These are phyloP conservation scores for Sinhomidia bicolor DNA, from an alignment of 2,888 invertebrate genomes.

Conservation along the genomic window DNA sequence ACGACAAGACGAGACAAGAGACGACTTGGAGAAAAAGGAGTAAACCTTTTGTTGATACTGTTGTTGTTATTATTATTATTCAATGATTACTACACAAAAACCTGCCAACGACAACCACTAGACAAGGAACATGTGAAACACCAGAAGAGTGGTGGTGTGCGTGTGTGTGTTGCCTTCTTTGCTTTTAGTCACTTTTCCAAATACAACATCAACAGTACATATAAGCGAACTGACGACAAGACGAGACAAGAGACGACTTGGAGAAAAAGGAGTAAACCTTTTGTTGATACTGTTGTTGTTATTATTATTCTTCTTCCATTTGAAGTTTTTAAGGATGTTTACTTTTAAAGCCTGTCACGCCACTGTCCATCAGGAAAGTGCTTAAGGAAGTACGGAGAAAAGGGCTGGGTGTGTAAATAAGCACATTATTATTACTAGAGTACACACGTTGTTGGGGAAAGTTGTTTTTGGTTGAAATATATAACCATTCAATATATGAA, in stretches of 20 bases:
- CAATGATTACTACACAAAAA: too few species aligned
- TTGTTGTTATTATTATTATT: neutral
- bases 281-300: too few species aligned
- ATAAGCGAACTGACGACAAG: too few species aligned
- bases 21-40: neutral
- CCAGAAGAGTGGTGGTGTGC: too few species aligned
- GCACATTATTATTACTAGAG: too few species aligned
- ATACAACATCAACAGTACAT: neutral
- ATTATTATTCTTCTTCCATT: neutral
- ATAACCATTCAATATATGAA: conserved; percentile 12
- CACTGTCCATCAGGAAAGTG: conserved; percentile 18
- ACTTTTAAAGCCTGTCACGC: conserved; percentile 30
- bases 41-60: neutral
- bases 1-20: too few species aligned
- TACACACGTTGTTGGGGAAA: neutral
- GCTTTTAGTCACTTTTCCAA: neutral
- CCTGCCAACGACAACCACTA: conserved; percentile 43
- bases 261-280: neutral
- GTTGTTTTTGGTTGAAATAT: conserved; percentile 17
- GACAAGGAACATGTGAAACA: conserved; percentile 2
- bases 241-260: neutral
- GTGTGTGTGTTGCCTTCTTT: neutral
- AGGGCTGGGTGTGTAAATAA: too few species aligned
- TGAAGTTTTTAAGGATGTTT: conserved; percentile 21
- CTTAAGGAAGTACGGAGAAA: neutral